Evolutionary conservation across 2,113 vertebrate genomes (phyloP).

Genomic region (Xiphophorus couchianus): DNA sequence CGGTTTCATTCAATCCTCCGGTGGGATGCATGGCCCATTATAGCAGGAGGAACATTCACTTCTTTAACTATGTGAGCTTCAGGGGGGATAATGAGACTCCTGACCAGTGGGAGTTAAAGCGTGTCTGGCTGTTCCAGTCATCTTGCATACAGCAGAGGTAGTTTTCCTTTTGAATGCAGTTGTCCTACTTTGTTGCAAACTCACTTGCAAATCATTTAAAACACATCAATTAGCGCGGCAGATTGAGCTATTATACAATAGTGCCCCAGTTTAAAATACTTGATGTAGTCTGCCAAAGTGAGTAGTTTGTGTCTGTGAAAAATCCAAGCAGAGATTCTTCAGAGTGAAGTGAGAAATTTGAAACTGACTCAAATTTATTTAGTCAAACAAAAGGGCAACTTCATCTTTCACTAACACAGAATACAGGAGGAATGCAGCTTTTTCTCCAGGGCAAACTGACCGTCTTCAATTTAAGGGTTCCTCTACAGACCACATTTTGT

Average conservation of each 20-base stretch:
- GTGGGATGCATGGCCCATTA: conserved; percentile 60
- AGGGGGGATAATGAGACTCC: conserved; percentile 56
- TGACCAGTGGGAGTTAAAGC: conserved; percentile 41
- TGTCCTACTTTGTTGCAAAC: background rate
- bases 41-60: conserved; percentile 45
- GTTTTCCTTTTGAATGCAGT: conserved; percentile 17
- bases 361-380: background rate
- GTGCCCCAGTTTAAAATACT: background rate
- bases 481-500: background rate
- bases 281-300: background rate
- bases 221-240: no score
- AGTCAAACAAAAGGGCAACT: background rate
- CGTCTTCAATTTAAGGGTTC: background rate
- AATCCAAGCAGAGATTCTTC: background rate
- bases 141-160: conserved; percentile 9
- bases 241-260: background rate
- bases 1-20: conserved; percentile 34
- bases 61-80: conserved; percentile 56
- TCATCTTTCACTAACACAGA: background rate
- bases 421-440: background rate
- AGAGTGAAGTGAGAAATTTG: background rate
- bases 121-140: conserved; percentile 38
- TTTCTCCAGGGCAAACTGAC: background rate
- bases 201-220: background rate
- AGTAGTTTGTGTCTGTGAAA: background rate